Evolutionary conservation across 2,113 vertebrate species (phyloP).

Genomic region (Gallinago jamesoni): DNA sequence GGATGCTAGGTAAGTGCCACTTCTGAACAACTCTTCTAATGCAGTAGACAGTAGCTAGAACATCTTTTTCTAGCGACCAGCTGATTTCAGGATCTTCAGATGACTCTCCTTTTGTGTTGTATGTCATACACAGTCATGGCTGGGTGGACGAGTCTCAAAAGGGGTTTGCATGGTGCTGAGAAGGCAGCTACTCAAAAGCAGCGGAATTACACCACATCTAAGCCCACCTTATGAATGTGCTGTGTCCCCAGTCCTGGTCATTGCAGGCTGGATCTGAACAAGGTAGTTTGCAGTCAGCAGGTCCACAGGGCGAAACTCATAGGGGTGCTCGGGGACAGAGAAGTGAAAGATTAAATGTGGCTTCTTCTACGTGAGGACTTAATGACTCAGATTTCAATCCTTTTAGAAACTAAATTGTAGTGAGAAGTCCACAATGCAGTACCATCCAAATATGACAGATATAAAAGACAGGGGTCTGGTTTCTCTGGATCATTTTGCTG

Average conservation of each 20-base stretch:
- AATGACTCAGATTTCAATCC: background rate
- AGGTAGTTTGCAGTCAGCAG: background rate
- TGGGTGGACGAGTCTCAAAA: background rate
- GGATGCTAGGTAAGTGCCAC: slow-evolving; percentile 90
- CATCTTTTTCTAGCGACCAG: background rate
- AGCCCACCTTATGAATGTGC: background rate
- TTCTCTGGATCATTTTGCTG: background rate
- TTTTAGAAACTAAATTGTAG: background rate
- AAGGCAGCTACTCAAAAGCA: background rate
- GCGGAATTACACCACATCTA: background rate
- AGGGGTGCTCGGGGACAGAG: background rate
- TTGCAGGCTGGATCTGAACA: background rate
- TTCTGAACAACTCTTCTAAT: background rate
- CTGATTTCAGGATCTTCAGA: background rate
- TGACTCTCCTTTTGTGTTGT: background rate
- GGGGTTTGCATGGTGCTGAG: background rate
- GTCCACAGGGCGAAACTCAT: background rate
- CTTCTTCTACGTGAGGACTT: background rate
- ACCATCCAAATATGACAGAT: too few relatives aligned
- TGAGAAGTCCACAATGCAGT: background rate
- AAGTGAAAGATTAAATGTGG: background rate
- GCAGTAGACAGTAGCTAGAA: background rate
- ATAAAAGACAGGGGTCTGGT: background rate
- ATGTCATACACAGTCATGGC: background rate
- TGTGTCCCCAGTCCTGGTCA: background rate